Base-by-base conservation (phyloP, 92 coral and sea anemone genomes). In the Phenganax marumi region DNA sequence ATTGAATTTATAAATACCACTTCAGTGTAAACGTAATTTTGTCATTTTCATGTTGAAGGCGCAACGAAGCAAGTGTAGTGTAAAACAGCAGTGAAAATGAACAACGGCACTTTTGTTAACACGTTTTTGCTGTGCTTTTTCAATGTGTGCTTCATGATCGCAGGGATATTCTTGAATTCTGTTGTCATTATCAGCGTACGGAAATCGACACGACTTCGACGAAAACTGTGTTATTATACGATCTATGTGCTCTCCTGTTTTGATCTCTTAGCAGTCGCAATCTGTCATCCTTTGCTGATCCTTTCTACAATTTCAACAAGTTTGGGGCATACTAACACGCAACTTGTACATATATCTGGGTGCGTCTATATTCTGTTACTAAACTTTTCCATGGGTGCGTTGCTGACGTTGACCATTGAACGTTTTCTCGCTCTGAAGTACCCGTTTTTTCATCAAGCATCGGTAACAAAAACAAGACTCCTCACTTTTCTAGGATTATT, bases 201-300 rank as follows among this genome's bases (percentile, higher is more conserved):
- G 70, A 22, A 49, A 18, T 64, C 70, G 46, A 6, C 70, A 64
- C 70, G 33, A 19, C 70, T 64, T 23, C 70, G 70, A 64, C 24
- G 33, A n/a, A 64, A 64, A 26, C 70, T 26, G 14, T 64, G 70
- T 49, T 64, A 64, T 8, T 23, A 23, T 64, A 64, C 14, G 47
- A 64, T 64, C 33, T 17, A 23, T 64, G 70, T 64, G 8, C 33
- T 64, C 11, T 64, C 70, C 1, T 23, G 47, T 64, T 64, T 22
- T 64, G 70, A 64, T 26, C 70, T 64, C 13, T 46, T n/a, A 23
- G 46, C 14, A 0, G 47, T 64, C 48, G n/a, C 48, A 14, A 64
- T 64, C 70, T 5, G 8, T 23, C 70, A 64, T 64, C 70, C 70
- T 64, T 13, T 22, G 11, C 70, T 64, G 5, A 64, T 64, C 0